A percentile compares a stretch with the other conserved stretches of the same genome.
phyloP scores from a whole-genome alignment of 2,797 vertebrate species.

The Nyctibius grandis region DNA sequence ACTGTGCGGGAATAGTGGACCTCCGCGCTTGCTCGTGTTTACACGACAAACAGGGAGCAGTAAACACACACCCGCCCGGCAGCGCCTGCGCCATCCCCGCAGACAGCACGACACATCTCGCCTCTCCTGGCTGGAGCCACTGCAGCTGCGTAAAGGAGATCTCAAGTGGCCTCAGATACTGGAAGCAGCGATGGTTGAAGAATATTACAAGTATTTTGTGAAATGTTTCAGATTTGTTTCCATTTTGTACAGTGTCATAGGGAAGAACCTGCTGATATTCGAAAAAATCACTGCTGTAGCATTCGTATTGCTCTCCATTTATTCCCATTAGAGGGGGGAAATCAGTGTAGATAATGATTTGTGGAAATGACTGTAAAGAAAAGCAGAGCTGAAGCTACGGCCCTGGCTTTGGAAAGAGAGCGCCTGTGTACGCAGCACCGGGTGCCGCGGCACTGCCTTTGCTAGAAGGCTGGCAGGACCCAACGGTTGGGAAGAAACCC shows the following conservation, averaged over 20 bases:
- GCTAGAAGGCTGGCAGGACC: neutral
- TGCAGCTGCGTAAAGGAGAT: neutral
- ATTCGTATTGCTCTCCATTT: neutral
- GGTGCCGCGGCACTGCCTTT: neutral
- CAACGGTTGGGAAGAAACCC: neutral
- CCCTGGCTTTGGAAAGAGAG: neutral
- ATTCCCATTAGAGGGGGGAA: neutral
- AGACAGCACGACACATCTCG: rapidly evolving
- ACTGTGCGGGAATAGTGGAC: neutral
- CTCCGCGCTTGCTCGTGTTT: neutral
- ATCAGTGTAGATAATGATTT: neutral
- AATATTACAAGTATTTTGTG: neutral
- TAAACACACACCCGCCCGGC: neutral
- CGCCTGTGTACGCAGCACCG: rapidly evolving
- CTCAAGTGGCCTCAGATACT: neutral
- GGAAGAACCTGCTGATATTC: neutral
- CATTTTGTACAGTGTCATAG: neutral
- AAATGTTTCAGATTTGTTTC: neutral
- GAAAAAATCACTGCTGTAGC: neutral
- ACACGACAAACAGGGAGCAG: neutral
- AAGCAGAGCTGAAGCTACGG: neutral
- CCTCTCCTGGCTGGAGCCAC: neutral
- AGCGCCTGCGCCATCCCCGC: neutral
- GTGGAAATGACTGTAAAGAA: conserved; percentile 1
- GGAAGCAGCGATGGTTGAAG: neutral